phyloP scores from a whole-genome alignment of 2,888 invertebrate species.

The Phortica okadai region DNA sequence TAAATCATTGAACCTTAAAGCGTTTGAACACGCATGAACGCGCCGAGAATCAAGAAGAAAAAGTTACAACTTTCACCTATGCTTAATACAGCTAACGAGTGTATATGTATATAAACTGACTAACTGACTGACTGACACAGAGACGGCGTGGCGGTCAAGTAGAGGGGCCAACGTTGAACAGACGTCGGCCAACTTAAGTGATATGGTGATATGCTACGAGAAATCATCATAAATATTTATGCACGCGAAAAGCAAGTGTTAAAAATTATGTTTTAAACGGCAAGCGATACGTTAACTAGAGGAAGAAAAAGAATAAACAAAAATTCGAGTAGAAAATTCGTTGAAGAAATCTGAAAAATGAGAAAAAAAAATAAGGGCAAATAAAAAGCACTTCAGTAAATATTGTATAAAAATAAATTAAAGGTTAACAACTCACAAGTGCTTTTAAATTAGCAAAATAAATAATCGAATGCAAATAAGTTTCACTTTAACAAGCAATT shows the following conservation, averaged over 20 bases:
- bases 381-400: background rate
- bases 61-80: conserved; percentile 16
- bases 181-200: background rate
- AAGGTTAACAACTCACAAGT: background rate
- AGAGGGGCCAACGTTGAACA: too few relatives aligned
- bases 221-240: conserved; percentile 20
- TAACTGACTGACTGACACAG: too few relatives aligned
- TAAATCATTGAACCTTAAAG: too few relatives aligned
- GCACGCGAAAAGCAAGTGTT: background rate
- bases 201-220: background rate
- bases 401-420: background rate
- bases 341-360: background rate
- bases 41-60: background rate
- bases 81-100: too few relatives aligned
- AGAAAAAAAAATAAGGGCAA: background rate
- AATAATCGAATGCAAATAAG: background rate
- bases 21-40: too few relatives aligned
- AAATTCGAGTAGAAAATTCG: too few relatives aligned
- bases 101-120: too few relatives aligned
- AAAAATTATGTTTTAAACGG: conserved; percentile 6
- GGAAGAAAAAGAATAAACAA: too few relatives aligned
- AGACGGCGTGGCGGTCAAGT: too few relatives aligned
- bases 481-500: background rate
- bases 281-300: background rate
- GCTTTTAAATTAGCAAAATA: conserved; percentile 6